phyloP scores from a whole-genome alignment of 2,113 vertebrate genomes.

The Oceanites oceanicus region DNA sequence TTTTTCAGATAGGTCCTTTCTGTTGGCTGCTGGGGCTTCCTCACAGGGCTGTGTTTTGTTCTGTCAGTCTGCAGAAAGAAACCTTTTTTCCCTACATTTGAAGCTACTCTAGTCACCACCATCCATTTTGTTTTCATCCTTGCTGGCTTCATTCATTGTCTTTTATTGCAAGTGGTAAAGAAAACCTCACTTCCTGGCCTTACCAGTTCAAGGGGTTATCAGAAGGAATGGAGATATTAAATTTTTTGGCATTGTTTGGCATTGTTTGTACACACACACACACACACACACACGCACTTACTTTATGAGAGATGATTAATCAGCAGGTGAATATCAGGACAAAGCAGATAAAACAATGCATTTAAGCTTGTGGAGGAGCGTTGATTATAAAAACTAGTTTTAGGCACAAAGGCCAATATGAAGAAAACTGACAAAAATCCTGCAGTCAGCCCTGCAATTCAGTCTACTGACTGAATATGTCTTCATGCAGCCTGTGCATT shows the following conservation, averaged over 20 bases:
- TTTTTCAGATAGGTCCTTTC: background rate
- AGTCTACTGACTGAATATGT: background rate
- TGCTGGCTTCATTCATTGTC: background rate
- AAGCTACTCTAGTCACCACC: background rate
- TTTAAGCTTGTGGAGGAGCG: accelerated
- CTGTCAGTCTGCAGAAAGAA: background rate
- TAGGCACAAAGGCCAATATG: background rate
- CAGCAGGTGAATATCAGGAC: background rate
- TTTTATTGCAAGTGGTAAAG: background rate
- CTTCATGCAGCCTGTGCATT: background rate
- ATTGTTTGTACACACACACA: background rate
- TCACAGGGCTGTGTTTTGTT: background rate
- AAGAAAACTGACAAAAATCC: background rate
- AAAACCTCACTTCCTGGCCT: background rate
- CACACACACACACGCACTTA: too few species aligned
- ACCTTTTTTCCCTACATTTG: background rate
- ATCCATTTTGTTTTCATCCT: background rate
- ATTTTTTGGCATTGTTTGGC: too few species aligned
- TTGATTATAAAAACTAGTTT: background rate
- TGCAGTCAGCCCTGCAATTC: too few species aligned
- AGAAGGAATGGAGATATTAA: background rate
- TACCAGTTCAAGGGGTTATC: background rate
- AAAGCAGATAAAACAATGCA: background rate
- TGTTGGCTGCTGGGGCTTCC: background rate
- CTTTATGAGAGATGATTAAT: background rate